phyloP scores from a whole-genome alignment of 2,113 vertebrate genomes.

The Bucco capensis region DNA sequence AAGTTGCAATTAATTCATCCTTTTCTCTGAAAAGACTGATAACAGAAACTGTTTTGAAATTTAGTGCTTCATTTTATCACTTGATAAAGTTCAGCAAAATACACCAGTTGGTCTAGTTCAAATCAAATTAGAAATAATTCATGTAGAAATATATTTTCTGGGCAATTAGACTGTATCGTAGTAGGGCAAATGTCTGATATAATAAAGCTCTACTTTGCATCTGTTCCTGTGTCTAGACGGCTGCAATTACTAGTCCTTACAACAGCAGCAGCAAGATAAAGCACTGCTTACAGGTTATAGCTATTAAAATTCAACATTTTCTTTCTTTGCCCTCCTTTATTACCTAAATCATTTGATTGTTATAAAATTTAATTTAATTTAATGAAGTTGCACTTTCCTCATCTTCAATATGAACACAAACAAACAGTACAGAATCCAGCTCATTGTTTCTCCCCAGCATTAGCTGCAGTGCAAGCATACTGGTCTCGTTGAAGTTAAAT shows the following conservation, averaged over 20 bases:
- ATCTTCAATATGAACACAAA: slow-evolving; percentile 25
- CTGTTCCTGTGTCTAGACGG: slow-evolving; percentile 84
- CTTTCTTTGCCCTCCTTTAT: slow-evolving; percentile 66
- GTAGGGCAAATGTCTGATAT: slow-evolving; percentile 87
- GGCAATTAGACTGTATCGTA: slow-evolving; percentile 90
- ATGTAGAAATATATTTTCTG: slow-evolving; percentile 95
- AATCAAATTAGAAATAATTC: slow-evolving; percentile 95
- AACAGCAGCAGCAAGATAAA: slow-evolving; percentile 65
- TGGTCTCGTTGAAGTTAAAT: slow-evolving; percentile 28
- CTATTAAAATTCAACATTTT: slow-evolving; percentile 63
- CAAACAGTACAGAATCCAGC: slow-evolving; percentile 13
- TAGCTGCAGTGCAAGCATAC: neutral
- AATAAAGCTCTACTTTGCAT: slow-evolving; percentile 83
- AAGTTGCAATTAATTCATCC: slow-evolving; percentile 24
- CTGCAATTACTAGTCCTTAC: slow-evolving; percentile 71
- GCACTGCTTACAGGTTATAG: slow-evolving; percentile 60
- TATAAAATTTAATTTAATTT: slow-evolving; percentile 70
- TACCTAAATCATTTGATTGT: slow-evolving; percentile 66
- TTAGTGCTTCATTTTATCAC: slow-evolving; percentile 67
- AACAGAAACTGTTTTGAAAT: slow-evolving; percentile 31
- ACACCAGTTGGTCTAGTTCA: slow-evolving; percentile 95
- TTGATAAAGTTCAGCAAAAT: slow-evolving; percentile 70
- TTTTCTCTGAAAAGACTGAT: neutral
- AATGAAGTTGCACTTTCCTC: slow-evolving; percentile 62
- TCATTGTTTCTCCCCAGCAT: slow-evolving; percentile 46